phyloP scores from a whole-genome alignment of 2,797 vertebrate genomes.

The Pygocentrus nattereri region DNA sequence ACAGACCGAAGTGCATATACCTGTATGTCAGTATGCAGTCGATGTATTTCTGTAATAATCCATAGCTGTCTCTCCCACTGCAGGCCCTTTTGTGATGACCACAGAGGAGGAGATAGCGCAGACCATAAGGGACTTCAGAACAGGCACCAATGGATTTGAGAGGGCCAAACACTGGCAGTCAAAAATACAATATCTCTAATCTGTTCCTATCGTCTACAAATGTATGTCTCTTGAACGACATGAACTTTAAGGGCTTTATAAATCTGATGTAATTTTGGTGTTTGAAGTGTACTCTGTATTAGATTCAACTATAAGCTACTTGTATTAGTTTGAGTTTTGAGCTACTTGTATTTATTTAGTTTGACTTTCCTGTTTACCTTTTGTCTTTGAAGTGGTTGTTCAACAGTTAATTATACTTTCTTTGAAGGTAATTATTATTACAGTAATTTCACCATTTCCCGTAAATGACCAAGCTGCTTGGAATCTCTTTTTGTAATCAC shows the following conservation, averaged over 20 bases:
- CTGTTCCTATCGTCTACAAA: background rate
- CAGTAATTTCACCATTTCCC: background rate
- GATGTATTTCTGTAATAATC: background rate
- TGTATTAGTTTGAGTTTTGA: background rate
- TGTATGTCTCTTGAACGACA: background rate
- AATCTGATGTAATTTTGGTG: too few species aligned
- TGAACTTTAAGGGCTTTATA: background rate
- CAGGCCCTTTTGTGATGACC: slow-evolving; percentile 86
- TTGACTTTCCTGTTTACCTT: background rate
- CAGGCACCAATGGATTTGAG: slow-evolving; percentile 81
- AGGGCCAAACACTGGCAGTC: slow-evolving; percentile 80
- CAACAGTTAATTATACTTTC: background rate
- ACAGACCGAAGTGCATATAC: background rate
- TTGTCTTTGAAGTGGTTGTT: background rate
- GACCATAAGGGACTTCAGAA: slow-evolving; percentile 77
- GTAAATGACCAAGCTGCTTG: slow-evolving; percentile 2
- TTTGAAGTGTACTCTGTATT: background rate
- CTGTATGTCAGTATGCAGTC: background rate
- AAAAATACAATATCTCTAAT: slow-evolving; percentile 76
- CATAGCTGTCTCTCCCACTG: slow-evolving; percentile 3
- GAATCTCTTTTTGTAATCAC: background rate
- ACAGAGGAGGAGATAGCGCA: slow-evolving; percentile 82
- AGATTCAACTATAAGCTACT: background rate
- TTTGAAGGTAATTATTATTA: background rate
- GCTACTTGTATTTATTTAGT: background rate